Evolutionary conservation across 2,797 vertebrate species (phyloP), one percentile per base, ranked within the genome.

Genomic region (Botia kubotai): DNA sequence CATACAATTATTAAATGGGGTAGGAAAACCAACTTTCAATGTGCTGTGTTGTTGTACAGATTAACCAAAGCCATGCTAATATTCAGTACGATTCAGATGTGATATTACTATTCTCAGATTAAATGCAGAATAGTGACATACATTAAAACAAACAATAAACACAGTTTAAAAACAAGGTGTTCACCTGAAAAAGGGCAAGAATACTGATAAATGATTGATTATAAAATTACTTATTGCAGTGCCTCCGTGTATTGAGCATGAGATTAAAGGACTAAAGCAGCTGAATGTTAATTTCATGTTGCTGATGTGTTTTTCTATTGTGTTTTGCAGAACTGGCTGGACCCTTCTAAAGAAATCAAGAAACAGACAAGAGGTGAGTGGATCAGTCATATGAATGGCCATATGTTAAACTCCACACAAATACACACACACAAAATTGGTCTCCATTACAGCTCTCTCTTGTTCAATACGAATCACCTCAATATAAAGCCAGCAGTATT

Each of bases 271-370:
- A 62, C 65, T 43, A 46, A 46, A 46, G 86, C 86, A 83, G 79
- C 0, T 0, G 82, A 80, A 74, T 85, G 75, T 82, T 69, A 58
- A 67, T 82, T 82, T 70, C 69, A 62, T 80, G 79, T 88, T 70
- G 21, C 67, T 50, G 80, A 88, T 75, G 73, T 6, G 91, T 85
- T 84, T 81, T 63, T 89, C 70, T 83, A 78, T 83, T 86, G 86
- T 94, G 91, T 92, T 89, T 80, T 96, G 84, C 94, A 99, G 98
- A 99, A 99, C 89, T 99, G 98, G 98, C 90, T 99, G 93, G 98
- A 99, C 87, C 97, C 97, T 65, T 98, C 97, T 88, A 99, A 99
- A 91, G 98, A 99, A 92, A 97, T 99, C 90, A 99, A 99, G 94
- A 99, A 99, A 89, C 98, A 99, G 94, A 97, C 98, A 89, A 95